A percentile compares a stretch with the other conserved stretches of the same genome.
Evolutionary conservation across 2,888 invertebrate genomes (phyloP).

Genomic region (Cataglyphis cursor): DNA sequence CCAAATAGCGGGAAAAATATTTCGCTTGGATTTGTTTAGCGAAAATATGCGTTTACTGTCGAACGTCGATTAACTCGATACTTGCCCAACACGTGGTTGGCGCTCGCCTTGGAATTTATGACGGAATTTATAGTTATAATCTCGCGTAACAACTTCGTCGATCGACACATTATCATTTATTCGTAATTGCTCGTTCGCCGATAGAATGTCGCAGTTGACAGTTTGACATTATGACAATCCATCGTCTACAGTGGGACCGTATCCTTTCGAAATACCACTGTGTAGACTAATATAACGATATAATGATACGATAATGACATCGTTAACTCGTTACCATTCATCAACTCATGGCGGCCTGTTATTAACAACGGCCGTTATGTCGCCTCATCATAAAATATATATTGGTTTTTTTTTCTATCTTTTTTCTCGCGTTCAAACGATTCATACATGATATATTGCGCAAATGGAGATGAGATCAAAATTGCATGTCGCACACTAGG

Average conservation of each 20-base stretch:
- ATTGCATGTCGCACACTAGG: not conserved
- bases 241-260: not conserved
- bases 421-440: slow-evolving; percentile 4
- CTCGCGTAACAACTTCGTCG: not conserved
- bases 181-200: slow-evolving; percentile 18
- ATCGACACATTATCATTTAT: slow-evolving; percentile 28
- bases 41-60: not conserved
- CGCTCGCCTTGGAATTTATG: not conserved
- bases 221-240: slow-evolving; percentile 38
- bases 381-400: slow-evolving; percentile 7
- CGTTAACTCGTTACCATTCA: slow-evolving; percentile 35
- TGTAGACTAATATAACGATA: slow-evolving; percentile 46
- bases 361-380: slow-evolving; percentile 20
- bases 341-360: slow-evolving; percentile 13
- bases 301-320: slow-evolving; percentile 47
- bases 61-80: not conserved
- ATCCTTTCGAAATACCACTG: not conserved
- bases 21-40: not conserved
- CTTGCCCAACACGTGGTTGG: not conserved
- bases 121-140: slow-evolving; percentile 9
- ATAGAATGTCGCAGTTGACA: slow-evolving; percentile 13
- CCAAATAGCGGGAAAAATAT: not conserved
- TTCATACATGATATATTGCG: not conserved
- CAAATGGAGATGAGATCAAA: not conserved
- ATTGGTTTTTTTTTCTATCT: not conserved